These are phyloP conservation scores for Gandaritis pyraliata DNA, from an alignment of 2,888 invertebrate genomes.

Conservation along the genomic window DNA sequence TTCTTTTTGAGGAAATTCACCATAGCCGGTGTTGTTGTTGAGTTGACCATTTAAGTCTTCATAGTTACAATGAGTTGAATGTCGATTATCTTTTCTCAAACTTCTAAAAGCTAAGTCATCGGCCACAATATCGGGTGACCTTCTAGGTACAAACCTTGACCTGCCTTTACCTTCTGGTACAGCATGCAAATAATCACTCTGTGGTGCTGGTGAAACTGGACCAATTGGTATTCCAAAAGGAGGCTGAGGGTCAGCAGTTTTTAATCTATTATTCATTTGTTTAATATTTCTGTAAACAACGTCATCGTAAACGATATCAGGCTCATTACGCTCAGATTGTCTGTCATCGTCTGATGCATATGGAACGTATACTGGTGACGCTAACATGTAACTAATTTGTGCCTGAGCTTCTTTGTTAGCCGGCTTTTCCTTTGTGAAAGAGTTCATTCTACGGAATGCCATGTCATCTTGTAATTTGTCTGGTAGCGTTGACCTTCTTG, in stretches of 20 bases:
- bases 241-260: slow-evolving; percentile 92
- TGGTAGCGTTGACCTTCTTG: slow-evolving; percentile 81
- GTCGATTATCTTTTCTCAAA: slow-evolving; percentile 90
- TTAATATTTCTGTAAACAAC: slow-evolving; percentile 92
- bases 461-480: slow-evolving; percentile 91
- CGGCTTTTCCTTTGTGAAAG: slow-evolving; percentile 79
- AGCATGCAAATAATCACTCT: slow-evolving; percentile 93
- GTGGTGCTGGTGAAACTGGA: slow-evolving; percentile 91
- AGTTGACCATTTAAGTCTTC: slow-evolving; percentile 78
- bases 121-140: slow-evolving; percentile 91
- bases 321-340: slow-evolving; percentile 87
- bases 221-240: slow-evolving; percentile 96
- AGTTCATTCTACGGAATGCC: slow-evolving; percentile 90
- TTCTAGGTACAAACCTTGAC: slow-evolving; percentile 86
- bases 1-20: slow-evolving; percentile 70
- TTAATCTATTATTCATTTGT: slow-evolving; percentile 89
- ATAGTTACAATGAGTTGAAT: slow-evolving; percentile 78
- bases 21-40: slow-evolving; percentile 75
- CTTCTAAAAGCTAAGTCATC: slow-evolving; percentile 95
- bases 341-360: slow-evolving; percentile 79
- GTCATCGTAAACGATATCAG: slow-evolving; percentile 93
- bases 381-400: slow-evolving; percentile 87
- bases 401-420: slow-evolving; percentile 70
- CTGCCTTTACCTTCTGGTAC: slow-evolving; percentile 86
- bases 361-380: slow-evolving; percentile 87